Evolutionary conservation across 1,140 invertebrate genomes (phyloP), one percentile per base, ranked within the genome.

Genomic region (Delia radicum): DNA sequence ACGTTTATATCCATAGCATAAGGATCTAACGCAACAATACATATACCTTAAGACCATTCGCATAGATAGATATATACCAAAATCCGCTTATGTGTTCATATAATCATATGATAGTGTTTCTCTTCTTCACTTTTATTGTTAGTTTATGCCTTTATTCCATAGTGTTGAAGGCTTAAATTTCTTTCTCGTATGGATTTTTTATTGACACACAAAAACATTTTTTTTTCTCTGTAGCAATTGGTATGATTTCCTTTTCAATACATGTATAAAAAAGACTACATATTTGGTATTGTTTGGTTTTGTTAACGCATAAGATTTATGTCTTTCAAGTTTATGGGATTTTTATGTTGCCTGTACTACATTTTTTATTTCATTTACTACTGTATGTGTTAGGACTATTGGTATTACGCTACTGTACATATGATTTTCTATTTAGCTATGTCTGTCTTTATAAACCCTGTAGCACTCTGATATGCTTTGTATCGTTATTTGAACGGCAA

Each of bases 251-350:
- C 2, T n/a, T 48, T n/a, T 48, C 46, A n/a, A 21, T 55, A 6
- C 15, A 48, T 55, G 48, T 55, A 21, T 21, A n/a, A 21, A n/a
- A n/a, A n/a, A n/a, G 18, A 7, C 5, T 55, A 42, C 12, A 42
- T 42, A 42, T 42, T 4, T 33, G 31, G 10, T 33, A 33, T 33
- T 10, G 31, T 33, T 33, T 33, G 31, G 31, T 5, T 33, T 33
- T 42, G 12, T 42, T 13, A n/a, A 21, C n/a, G 29, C 65, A 69
- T 29, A 69, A 69, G 65, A 69, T 69, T 69, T 69, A 69, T 69
- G 65, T 69, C 65, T 37, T 31, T 69, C 2, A 21, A 55, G 29
- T 69, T 69, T 69, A 69, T 69, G 21, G 65, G 65, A 69, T 69
- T 69, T 69, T 69, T 28, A 69, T 69, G 65, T 21, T 69, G 65